Percentiles rank a stretch among this genome's conserved stretches.
Evolutionary conservation across 2,113 vertebrate genomes (phyloP).

Genomic region (Pterocles burchelli): DNA sequence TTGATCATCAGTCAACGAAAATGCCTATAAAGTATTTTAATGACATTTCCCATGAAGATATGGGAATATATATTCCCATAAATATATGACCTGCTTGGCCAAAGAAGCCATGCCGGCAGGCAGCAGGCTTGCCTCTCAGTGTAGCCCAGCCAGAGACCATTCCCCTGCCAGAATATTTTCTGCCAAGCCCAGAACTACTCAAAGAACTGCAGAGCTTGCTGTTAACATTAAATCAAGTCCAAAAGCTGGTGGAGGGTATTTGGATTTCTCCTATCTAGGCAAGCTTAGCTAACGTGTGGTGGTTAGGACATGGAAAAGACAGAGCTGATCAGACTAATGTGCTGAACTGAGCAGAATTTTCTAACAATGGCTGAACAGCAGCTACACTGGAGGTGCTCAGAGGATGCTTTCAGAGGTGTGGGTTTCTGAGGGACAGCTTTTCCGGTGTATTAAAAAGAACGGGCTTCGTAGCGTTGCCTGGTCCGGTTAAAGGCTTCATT

Average conservation of each 20-base stretch:
- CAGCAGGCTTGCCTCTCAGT: background rate
- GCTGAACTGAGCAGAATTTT: background rate
- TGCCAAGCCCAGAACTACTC: fast-evolving
- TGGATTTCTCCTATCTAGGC: background rate
- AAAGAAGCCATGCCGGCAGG: background rate
- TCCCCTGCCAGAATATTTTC: background rate
- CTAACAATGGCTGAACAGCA: fast-evolving
- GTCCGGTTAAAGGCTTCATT: background rate
- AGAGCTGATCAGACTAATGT: background rate
- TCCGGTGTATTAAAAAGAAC: background rate
- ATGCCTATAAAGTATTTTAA: fast-evolving
- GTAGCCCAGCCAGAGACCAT: background rate
- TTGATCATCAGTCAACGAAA: background rate
- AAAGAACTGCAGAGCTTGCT: background rate
- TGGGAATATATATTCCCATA: background rate
- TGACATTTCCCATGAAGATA: background rate
- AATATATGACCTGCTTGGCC: background rate
- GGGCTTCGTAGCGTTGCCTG: background rate
- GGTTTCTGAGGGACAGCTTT: background rate
- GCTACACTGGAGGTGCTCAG: background rate
- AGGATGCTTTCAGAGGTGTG: background rate
- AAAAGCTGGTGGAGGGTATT: background rate
- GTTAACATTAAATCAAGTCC: background rate
- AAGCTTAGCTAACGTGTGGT: fast-evolving
- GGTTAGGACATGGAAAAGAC: background rate